phyloP scores from a whole-genome alignment of 53 echinoderm and acorn worm genomes.

The Temnopleurus reevesii region DNA sequence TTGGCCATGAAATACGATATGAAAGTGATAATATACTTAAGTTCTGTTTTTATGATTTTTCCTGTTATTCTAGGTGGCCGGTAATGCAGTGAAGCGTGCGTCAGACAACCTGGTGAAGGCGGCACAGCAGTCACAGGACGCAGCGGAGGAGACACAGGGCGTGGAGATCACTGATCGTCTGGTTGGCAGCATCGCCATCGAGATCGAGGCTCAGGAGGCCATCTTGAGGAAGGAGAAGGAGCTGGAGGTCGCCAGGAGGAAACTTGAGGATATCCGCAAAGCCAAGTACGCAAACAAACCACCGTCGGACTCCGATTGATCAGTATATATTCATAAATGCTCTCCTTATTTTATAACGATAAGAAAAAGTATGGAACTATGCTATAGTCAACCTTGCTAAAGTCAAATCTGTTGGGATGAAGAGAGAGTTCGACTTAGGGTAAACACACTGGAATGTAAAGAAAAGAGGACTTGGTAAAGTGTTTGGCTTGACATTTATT shows the following conservation, averaged over 20 bases:
- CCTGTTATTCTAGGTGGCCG: slow-evolving; percentile 79
- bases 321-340: no score
- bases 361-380: no score
- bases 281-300: slow-evolving; percentile 86
- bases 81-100: slow-evolving; percentile 94
- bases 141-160: slow-evolving; percentile 69
- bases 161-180: slow-evolving; percentile 74
- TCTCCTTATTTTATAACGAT: no score
- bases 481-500: no score
- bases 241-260: slow-evolving; percentile 79
- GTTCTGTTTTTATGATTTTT: no score
- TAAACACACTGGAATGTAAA: no score
- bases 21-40: no score
- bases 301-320: slow-evolving; percentile 69
- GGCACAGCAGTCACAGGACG: slow-evolving; percentile 78
- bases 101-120: slow-evolving; percentile 94
- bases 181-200: slow-evolving; percentile 93
- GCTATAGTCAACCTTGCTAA: no score
- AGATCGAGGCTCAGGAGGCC: slow-evolving; percentile 94
- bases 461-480: no score
- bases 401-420: no score
- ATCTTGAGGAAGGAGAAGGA: slow-evolving; percentile 95
- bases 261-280: slow-evolving; percentile 86
- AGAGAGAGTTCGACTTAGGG: no score
- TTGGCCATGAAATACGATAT: no score